Evolutionary conservation across 2,113 vertebrate genomes (phyloP).

Genomic region (Prunella himalayana): DNA sequence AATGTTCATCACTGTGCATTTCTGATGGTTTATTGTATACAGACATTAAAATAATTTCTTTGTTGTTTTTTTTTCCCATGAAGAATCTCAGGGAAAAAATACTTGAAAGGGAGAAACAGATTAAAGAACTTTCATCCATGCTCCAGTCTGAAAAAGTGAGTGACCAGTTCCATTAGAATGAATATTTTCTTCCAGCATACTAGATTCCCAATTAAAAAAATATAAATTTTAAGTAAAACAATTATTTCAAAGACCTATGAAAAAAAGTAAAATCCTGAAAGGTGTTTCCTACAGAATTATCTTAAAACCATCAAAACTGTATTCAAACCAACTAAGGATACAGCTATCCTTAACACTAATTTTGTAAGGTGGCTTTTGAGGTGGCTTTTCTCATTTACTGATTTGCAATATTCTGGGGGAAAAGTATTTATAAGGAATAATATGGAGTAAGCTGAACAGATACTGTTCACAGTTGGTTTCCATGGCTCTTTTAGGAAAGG

Average conservation of each 20-base stretch:
- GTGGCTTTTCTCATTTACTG: neutral
- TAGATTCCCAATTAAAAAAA: neutral
- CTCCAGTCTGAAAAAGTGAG: conserved; percentile 81
- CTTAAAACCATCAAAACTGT: neutral
- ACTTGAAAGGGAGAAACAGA: conserved; percentile 67
- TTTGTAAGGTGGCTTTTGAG: neutral
- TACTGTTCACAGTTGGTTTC: neutral
- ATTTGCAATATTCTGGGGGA: neutral
- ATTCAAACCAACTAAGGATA: neutral
- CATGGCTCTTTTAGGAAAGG: neutral
- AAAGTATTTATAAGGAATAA: neutral
- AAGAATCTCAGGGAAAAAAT: conserved; percentile 80
- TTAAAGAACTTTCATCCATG: conserved; percentile 75
- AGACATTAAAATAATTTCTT: neutral
- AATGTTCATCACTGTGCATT: neutral
- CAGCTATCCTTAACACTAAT: neutral
- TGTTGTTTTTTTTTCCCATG: neutral
- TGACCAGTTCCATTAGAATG: neutral
- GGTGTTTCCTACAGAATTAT: neutral
- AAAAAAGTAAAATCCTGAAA: neutral
- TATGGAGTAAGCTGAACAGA: neutral
- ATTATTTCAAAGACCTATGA: neutral
- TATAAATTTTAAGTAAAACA: neutral
- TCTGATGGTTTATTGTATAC: neutral
- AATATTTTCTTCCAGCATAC: neutral